Percentiles rank a stretch among this genome's conserved stretches.
These are phyloP conservation scores for Galeruca laticollis DNA, from an alignment of 2,888 invertebrate genomes.

Conservation along the genomic window DNA sequence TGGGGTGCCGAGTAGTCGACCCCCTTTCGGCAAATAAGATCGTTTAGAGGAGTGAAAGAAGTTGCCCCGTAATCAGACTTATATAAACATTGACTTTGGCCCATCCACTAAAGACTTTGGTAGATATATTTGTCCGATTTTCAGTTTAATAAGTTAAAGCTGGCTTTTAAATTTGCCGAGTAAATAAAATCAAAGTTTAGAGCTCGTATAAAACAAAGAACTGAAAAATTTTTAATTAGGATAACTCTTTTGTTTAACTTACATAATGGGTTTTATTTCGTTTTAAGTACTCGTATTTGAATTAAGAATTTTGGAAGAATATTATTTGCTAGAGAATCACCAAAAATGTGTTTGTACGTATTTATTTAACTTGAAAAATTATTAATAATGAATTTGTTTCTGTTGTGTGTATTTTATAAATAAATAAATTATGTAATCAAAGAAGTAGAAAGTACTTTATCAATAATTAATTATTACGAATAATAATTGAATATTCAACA, in stretches of 20 bases:
- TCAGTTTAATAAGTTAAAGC: slow-evolving; percentile 52
- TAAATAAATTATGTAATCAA: too few relatives aligned
- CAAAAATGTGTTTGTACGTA: background rate
- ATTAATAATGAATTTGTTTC: too few relatives aligned
- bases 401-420: too few relatives aligned
- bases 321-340: background rate
- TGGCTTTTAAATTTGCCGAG: slow-evolving; percentile 49
- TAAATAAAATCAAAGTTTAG: slow-evolving; percentile 45
- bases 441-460: too few relatives aligned
- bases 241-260: slow-evolving; percentile 1
- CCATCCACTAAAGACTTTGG: slow-evolving; percentile 49
- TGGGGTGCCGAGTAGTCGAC: slow-evolving; percentile 44
- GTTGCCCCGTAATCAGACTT: slow-evolving; percentile 52
- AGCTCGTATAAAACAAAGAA: slow-evolving; percentile 27
- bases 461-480: too few relatives aligned
- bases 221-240: slow-evolving; percentile 37
- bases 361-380: background rate
- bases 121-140: slow-evolving; percentile 49
- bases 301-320: background rate
- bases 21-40: slow-evolving; percentile 53
- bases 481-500: too few relatives aligned
- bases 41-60: slow-evolving; percentile 50
- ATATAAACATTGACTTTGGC: slow-evolving; percentile 56
- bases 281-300: background rate
- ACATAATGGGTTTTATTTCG: background rate